Base-by-base conservation (phyloP, 2,888 invertebrate species). In the Synergus itoensis region DNA sequence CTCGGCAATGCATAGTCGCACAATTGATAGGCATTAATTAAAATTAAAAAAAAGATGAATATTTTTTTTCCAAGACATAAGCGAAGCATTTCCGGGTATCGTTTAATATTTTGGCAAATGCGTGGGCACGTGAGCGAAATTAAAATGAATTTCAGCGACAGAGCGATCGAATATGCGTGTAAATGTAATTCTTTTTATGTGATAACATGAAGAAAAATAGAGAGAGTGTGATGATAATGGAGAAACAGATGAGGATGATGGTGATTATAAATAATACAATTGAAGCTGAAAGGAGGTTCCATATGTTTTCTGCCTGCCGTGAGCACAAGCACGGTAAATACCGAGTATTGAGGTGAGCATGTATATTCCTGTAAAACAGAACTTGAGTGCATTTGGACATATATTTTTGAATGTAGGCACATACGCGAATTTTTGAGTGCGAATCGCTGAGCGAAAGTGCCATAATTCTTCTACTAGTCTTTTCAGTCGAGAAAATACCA, bases 381-480 rank as follows among this genome's bases (percentile, higher is more conserved):
- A 73, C 4, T 48, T 36, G 73, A 73, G 53, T 73, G 73, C 73
- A 73, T 73, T 73, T 73, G 53, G 53, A 53, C 73, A 73, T 57
- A 73, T 73, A 73, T 73, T 73, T 73, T 73, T 73, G 73, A 73
- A 73, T 73, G 73, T 36, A 40, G 73, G 73, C 53, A 48, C 57
- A 57, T 57, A 9, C 73, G 73, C 53, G 48, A 73, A 53, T 73
- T 73, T 53, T 57, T 57, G 73, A 73, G 53, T 73, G 73, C 82
- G 85, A 85, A 85, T 84, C 86, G 86, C 86, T 85, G 85, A 86
- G 86, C 85, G 86, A 84, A 85, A 85, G 86, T 86, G 86, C 86
- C 86, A 86, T 86, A 86, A 84, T 64, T 40, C 85, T 73, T 73
- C 81, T 83, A 77, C 80, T 78, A 86, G 80, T 84, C 84, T 84